Evolutionary conservation across 2,113 vertebrate genomes (phyloP).

Genomic region (Nettapus auritus): DNA sequence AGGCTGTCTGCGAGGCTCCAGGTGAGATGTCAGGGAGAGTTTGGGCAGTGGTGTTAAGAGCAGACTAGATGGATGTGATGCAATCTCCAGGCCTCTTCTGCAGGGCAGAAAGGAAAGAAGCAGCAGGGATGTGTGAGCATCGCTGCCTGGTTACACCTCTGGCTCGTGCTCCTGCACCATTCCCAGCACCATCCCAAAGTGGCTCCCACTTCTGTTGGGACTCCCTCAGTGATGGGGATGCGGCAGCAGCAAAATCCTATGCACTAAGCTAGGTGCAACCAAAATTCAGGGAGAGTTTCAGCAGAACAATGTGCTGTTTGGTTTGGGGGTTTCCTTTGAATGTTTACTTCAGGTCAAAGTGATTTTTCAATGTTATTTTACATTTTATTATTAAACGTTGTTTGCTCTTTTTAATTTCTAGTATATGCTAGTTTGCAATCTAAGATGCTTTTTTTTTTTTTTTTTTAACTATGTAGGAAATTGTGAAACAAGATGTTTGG

Average conservation of each 20-base stretch:
- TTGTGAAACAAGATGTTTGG: conserved; percentile 33
- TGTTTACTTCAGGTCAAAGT: conserved; percentile 12
- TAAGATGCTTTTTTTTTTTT: conserved; percentile 6
- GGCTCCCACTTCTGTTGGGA: not conserved
- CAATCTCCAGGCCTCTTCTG: not conserved
- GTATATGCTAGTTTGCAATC: conserved; percentile 14
- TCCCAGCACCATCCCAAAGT: not conserved
- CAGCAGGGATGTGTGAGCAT: not conserved
- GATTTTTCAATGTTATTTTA: not conserved
- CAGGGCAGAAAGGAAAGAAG: not conserved
- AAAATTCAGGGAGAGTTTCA: not conserved
- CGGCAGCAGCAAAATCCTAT: not conserved
- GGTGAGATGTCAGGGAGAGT: not conserved
- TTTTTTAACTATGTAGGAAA: not conserved
- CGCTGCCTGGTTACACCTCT: not conserved
- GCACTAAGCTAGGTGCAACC: not conserved
- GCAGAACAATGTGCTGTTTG: not conserved
- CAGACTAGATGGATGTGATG: not conserved
- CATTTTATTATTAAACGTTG: conserved; percentile 12
- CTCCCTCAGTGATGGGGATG: rapidly evolving
- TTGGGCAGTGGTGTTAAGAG: not conserved
- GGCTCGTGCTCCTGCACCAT: not conserved
- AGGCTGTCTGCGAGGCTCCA: rapidly evolving
- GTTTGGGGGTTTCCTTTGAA: not conserved
- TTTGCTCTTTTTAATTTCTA: conserved; percentile 52